A percentile compares a stretch with the other conserved stretches of the same genome.
phyloP scores from a whole-genome alignment of 2,113 vertebrate species.

The Micronycteris hirsuta region DNA sequence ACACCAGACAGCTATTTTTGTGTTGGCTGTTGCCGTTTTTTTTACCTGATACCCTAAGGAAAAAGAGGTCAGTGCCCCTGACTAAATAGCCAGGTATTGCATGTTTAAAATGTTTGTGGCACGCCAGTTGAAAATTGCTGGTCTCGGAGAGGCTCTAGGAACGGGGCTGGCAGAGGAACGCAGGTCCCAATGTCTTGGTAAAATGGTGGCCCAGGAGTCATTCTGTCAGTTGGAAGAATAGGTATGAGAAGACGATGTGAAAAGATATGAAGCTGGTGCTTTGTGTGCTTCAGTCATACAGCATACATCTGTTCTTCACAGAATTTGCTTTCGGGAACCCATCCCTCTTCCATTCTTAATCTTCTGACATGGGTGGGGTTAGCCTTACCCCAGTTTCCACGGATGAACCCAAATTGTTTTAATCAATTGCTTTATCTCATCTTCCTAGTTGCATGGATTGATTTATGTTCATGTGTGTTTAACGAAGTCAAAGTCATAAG shows the following conservation, averaged over 20 bases:
- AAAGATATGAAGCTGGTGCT: neutral
- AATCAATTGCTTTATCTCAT: neutral
- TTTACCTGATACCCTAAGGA: too few species aligned
- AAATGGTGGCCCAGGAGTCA: neutral
- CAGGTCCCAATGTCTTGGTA: neutral
- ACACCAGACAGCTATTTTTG: too few species aligned
- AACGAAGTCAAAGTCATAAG: neutral
- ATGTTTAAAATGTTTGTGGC: neutral
- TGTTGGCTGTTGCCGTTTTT: too few species aligned
- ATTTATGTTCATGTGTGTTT: neutral
- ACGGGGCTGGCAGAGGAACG: neutral
- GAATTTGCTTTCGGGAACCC: neutral
- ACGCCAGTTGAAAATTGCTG: neutral
- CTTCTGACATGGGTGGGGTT: neutral
- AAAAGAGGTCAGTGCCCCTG: too few species aligned
- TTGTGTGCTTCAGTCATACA: neutral
- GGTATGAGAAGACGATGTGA: neutral
- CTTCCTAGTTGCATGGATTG: neutral
- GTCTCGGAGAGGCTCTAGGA: neutral
- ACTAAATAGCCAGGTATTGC: too few species aligned
- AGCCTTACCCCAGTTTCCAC: neutral
- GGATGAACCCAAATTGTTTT: neutral
- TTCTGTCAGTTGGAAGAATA: neutral
- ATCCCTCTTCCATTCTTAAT: neutral
- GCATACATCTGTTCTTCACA: neutral